These are phyloP conservation scores for Pseudachorutes palmiensis DNA, from an alignment of 1,140 invertebrate species.

Conservation along the genomic window DNA sequence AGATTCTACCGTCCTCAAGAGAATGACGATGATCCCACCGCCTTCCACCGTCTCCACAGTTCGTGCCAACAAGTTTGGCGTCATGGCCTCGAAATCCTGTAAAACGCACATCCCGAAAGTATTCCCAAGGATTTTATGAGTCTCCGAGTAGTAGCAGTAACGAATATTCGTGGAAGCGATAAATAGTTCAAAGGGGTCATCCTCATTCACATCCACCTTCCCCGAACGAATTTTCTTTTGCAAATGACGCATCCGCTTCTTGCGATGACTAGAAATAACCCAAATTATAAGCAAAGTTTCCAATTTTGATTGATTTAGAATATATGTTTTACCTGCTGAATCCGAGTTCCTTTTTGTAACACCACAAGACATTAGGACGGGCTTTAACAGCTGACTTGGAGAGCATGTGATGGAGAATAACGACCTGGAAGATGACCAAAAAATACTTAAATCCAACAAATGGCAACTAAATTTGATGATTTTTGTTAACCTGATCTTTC, in stretches of 20 bases:
- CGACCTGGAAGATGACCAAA: conserved; percentile 63
- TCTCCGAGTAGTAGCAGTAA: conserved; percentile 96
- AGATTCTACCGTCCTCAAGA: conserved; percentile 74
- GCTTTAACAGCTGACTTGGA: conserved; percentile 87
- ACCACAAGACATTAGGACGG: conserved; percentile 91
- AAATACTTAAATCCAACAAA: conserved; percentile 2
- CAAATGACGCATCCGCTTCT: conserved; percentile 81
- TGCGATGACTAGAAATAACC: conserved; percentile 73
- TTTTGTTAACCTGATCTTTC: conserved; percentile 71
- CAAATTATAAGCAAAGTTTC: too few relatives aligned
- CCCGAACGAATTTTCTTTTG: conserved; percentile 82
- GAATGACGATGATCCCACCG: conserved; percentile 83
- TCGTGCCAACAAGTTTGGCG: conserved; percentile 93
- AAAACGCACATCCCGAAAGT: conserved; percentile 96
- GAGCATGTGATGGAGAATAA: conserved; percentile 94
- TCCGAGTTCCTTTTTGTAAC: conserved; percentile 94
- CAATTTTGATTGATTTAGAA: too few relatives aligned
- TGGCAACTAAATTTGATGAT: conserved; percentile 18
- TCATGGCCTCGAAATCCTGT: conserved; percentile 96
- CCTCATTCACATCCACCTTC: conserved; percentile 83
- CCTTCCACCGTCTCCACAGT: conserved; percentile 99
- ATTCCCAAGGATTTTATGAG: conserved; percentile 94
- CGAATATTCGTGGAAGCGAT: conserved; percentile 91
- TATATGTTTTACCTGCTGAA: conserved; percentile 71
- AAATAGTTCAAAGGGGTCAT: conserved; percentile 96